Base-by-base conservation (phyloP, 1,140 invertebrate genomes). In the Zaprionus lachaisei region DNA sequence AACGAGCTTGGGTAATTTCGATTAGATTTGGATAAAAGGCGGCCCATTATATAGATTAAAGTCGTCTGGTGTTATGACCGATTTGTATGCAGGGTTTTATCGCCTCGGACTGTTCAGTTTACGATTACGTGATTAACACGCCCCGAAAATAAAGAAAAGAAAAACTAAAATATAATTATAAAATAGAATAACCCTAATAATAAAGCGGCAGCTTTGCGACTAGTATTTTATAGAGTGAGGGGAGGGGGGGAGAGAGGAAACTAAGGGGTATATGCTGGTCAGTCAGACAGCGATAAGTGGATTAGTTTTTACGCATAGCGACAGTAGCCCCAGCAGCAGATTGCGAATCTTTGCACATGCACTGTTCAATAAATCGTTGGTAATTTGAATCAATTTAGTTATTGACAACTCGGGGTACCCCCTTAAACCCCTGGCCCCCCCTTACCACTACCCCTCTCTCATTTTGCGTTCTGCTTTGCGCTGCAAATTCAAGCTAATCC, bases 21-120 rank as follows among this genome's bases (percentile, higher is more conserved):
- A 89, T 89, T 90, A 89, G 85, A 89, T 89, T 90, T 89, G 85
- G 85, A 89, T 89, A 89, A 90, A 89, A 90, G 85, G 82, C 85
- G 85, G 85, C 76, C 67, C 73, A 69, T 80, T 83, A 80, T 85
- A 90, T 90, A 90, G 85, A 90, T 89, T 89, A 90, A 72, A 81
- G 51, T 61, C 62, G 47, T 51, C 5, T 41, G 38, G 77, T 62
- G 56, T 77, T 72, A 89, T 81, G 55, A 83, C 56, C 83, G 83
- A 78, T 83, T 78, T 78, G 74, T 57, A 31, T 47, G 15, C n/a
- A 37, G 60, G 38, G 55, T 65, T 72, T 82, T 82, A 82, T 82
- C 80, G 31, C 31, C 31, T 34, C 31, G 31, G 26, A 28, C n/a
- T 38, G 4, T 15, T 14, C 37, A 38, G 3, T 66, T 77, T 76